phyloP scores from a whole-genome alignment of 37 sponge, comb jelly and placozoan genomes.

The Ianthella basta region DNA sequence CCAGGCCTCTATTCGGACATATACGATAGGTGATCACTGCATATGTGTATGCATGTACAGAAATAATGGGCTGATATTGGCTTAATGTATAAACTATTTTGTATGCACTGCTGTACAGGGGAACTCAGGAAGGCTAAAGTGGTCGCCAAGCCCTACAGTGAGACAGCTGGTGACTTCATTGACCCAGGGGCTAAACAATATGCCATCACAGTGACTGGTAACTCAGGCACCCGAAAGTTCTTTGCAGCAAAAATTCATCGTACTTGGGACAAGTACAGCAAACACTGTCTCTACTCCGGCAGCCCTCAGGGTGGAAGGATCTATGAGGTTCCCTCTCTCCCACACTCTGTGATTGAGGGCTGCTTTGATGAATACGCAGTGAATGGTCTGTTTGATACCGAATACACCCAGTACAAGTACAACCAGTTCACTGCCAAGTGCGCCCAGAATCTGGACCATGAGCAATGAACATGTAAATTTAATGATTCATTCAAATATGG shows the following conservation, averaged over 20 bases:
- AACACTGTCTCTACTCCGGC: constrained; percentile 67
- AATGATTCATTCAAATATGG: too few species aligned
- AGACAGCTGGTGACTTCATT: background rate
- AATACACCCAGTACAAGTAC: constrained; percentile 35
- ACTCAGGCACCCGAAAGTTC: constrained; percentile 20
- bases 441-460: too few species aligned
- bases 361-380: constrained; percentile 50
- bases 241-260: constrained; percentile 34
- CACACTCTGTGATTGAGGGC: constrained; percentile 69
- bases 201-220: constrained; percentile 45
- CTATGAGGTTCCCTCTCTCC: background rate
- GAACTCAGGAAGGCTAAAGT: constrained; percentile 80
- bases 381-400: constrained; percentile 28
- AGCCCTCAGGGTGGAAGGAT: constrained; percentile 61
- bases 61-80: too few species aligned
- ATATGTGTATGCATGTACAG: too few species aligned
- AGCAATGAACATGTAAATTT: too few species aligned
- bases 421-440: too few species aligned
- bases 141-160: constrained; percentile 31
- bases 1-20: too few species aligned
- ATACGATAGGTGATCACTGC: too few species aligned
- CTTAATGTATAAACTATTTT: too few species aligned
- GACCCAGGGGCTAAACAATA: constrained; percentile 13
- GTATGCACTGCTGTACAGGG: constrained; percentile 23
- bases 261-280: constrained; percentile 58